Base-by-base conservation (phyloP, 2,797 vertebrate genomes). In the Coilia nasus region DNA sequence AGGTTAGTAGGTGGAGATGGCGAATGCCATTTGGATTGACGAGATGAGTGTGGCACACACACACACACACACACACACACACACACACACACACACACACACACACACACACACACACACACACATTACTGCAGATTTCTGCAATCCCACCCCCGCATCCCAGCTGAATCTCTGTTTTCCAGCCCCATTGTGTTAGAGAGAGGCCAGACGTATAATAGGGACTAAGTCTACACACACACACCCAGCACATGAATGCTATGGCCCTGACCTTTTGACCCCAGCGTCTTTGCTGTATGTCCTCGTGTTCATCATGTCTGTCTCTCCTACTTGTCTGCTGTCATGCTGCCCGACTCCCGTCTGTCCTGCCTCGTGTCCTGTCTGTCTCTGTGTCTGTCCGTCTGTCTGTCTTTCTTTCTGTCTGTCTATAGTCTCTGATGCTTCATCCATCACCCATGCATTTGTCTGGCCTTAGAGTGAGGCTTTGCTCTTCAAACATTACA, bases 261-360 rank as follows among this genome's bases (percentile, higher is more conserved):
- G 64, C 64, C 80, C 56, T 62, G 85, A 85, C 81, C 75, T 86
- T 86, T 75, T 19, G 91, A 90, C 88, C 87, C 89, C 89, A 91
- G 88, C 89, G 92, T 92, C 90, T 90, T 95, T 96, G 95, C 90
- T 96, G 95, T 96, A 94, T 91, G 94, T 95, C 94, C 91, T 91
- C 88, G 93, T 95, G 91, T 92, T 89, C 94, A 96, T 96, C 93
- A 89, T 92, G 95, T 95, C 91, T 91, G 89, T 96, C 94, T 91
- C 90, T 95, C 93, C 89, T 92, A 91, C 89, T 91, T 90, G 92
- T 92, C 91, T 92, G 93, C 94, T 95, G 90, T 95, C 90, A 96
- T 93, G 94, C 95, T 95, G 95, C 86, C 92, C 88, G 90, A 92
- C 91, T 95, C 88, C 89, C 84, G 92, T 93, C 84, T 83, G 90